Conservation (phyloP, 2,113 vertebrate genomes). For the Edolisoma coerulescens region DNA sequence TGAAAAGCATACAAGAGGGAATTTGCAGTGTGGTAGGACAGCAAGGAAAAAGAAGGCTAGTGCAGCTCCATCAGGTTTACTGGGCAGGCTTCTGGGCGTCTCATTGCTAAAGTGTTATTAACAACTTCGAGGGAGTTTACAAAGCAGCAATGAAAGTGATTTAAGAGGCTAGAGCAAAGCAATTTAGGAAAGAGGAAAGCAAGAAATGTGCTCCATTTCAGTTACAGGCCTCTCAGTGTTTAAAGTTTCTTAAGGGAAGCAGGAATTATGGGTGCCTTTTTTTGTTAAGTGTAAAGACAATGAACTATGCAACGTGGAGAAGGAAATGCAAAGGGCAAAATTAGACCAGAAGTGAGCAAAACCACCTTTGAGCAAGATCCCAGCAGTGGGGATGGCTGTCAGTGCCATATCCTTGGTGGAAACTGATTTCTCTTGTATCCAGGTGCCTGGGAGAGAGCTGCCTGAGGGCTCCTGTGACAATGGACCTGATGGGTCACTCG, state of each 20-base stretch:
- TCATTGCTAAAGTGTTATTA: not conserved
- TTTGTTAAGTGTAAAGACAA: not conserved
- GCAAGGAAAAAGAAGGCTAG: not conserved
- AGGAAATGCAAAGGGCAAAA: not conserved
- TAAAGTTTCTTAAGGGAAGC: not conserved
- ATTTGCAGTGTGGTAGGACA: not conserved
- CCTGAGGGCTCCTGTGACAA: fast-evolving
- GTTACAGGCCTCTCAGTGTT: not conserved
- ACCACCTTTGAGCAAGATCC: not conserved
- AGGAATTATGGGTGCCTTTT: not conserved
- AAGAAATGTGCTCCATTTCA: not conserved
- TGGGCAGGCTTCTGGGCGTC: not conserved
- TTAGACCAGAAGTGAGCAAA: not conserved
- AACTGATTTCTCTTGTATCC: no score
- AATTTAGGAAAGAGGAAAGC: not conserved
- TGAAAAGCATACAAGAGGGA: not conserved
- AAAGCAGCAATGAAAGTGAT: not conserved
- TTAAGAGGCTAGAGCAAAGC: not conserved
- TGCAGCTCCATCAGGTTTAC: not conserved
- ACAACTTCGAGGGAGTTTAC: not conserved
- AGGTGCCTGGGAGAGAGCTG: not conserved
- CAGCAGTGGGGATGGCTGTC: not conserved
- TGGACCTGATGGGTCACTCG: not conserved
- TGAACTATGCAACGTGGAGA: not conserved
- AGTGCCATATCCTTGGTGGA: not conserved